Evolutionary conservation across 2,113 vertebrate genomes (phyloP).

Genomic region (Tragulus kanchil): DNA sequence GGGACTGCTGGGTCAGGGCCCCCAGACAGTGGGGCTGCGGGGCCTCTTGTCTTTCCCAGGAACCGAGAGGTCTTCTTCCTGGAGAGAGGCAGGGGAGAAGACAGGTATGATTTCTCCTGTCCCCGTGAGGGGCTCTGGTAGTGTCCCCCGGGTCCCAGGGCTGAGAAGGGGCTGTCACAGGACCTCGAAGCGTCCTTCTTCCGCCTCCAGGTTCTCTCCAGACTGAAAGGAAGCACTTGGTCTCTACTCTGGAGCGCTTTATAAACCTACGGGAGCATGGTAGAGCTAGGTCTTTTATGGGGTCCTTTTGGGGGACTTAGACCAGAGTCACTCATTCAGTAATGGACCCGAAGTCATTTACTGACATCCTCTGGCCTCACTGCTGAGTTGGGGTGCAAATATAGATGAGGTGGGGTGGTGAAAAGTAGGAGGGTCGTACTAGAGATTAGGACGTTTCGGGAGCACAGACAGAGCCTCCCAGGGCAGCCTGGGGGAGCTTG

Average conservation of each 20-base stretch:
- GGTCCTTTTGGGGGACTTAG: neutral
- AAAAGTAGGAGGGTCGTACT: fast-evolving
- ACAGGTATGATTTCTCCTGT: neutral
- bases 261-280: neutral
- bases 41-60: neutral
- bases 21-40: neutral
- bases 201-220: neutral
- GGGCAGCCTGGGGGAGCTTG: neutral
- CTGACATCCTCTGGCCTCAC: neutral
- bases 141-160: neutral
- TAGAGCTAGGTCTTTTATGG: neutral
- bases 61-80: neutral
- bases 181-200: neutral
- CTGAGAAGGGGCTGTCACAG: neutral
- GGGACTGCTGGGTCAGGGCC: neutral
- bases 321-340: neutral
- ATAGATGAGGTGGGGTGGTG: fast-evolving
- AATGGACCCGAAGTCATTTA: neutral
- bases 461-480: too few relatives aligned
- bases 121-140: neutral
- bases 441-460: neutral
- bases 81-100: neutral
- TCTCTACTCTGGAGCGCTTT: neutral
- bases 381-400: neutral
- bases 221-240: neutral